These are phyloP conservation scores for Pampusana beccarii DNA, from an alignment of 2,113 vertebrate genomes.

Conservation along the genomic window DNA sequence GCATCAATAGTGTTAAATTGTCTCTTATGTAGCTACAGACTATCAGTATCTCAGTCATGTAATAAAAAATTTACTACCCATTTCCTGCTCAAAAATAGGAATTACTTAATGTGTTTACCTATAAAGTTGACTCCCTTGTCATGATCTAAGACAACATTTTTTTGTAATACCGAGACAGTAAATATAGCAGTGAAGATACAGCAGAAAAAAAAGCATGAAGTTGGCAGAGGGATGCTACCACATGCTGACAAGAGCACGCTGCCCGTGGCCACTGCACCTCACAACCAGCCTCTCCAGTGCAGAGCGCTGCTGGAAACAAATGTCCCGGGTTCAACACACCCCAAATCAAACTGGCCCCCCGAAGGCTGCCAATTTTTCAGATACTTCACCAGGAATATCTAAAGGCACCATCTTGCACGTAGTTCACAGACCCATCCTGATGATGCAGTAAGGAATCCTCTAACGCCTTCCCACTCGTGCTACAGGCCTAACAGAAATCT, in stretches of 20 bases:
- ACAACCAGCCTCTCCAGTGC: background rate
- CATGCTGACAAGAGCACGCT: background rate
- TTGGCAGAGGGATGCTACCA: background rate
- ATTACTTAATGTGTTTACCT: background rate
- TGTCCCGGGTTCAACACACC: background rate
- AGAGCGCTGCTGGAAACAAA: background rate
- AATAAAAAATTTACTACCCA: background rate
- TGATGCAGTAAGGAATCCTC: background rate
- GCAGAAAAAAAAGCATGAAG: background rate
- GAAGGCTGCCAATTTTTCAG: background rate
- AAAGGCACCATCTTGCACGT: background rate
- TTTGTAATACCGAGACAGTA: background rate
- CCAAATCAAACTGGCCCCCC: background rate
- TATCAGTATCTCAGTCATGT: rapidly evolving
- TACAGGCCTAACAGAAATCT: background rate
- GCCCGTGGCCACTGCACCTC: background rate
- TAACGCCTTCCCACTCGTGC: background rate
- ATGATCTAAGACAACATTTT: background rate
- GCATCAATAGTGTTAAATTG: background rate
- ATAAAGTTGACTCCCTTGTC: background rate
- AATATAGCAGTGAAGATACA: background rate
- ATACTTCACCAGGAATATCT: background rate
- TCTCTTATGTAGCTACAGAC: background rate
- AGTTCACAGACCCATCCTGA: background rate
- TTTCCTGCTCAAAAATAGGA: background rate